Conservation (phyloP, 2,113 vertebrate genomes). For the Indri indri region DNA sequence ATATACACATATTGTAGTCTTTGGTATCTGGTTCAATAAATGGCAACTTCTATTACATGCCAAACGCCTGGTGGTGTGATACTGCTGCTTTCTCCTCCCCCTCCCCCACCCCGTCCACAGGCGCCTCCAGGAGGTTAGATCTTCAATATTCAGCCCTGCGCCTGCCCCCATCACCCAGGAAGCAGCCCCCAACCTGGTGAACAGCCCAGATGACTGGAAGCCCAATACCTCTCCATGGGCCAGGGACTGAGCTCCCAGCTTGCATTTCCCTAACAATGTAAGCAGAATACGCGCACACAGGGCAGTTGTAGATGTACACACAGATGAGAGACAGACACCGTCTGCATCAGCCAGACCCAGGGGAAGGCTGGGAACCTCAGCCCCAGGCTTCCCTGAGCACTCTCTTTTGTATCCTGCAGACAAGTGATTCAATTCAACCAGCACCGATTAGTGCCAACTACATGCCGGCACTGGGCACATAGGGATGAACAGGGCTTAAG, state of each 20-base stretch:
- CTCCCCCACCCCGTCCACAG: background rate
- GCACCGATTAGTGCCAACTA: background rate
- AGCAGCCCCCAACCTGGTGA: background rate
- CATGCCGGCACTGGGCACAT: background rate
- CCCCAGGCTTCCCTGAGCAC: background rate
- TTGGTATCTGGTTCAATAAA: background rate
- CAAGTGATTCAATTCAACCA: background rate
- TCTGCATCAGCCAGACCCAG: background rate
- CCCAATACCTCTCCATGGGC: background rate
- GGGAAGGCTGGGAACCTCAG: background rate
- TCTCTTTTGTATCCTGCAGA: background rate
- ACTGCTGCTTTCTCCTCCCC: background rate
- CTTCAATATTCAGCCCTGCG: background rate
- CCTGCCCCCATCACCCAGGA: background rate
- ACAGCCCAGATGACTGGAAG: background rate
- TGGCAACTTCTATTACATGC: background rate
- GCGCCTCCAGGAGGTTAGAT: background rate
- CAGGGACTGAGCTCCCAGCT: rapidly evolving
- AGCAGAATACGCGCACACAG: background rate
- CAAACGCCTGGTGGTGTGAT: background rate
- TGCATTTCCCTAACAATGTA: slow-evolving; percentile 5
- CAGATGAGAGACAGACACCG: background rate
- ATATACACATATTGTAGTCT: background rate
- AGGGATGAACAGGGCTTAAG: background rate
- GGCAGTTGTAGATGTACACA: background rate